These are phyloP conservation scores for Gryllus bimaculatus DNA, from an alignment of 1,140 invertebrate genomes.

Conservation along the genomic window DNA sequence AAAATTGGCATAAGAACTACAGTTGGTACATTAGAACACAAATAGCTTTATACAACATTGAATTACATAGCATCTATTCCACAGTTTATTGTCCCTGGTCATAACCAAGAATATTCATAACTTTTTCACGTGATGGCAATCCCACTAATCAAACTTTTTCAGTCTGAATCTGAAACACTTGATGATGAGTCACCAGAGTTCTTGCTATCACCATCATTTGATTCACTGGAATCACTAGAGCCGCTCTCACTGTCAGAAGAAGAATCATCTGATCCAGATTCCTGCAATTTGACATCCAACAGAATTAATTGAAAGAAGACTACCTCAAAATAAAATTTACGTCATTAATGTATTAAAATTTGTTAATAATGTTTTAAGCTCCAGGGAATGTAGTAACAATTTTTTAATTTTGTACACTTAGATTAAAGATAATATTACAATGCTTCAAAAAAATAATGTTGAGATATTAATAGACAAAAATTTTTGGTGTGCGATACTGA, in stretches of 20 bases:
- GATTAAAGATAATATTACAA: too few species aligned
- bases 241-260: constrained; percentile 20
- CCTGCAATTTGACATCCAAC: background rate
- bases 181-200: constrained; percentile 16
- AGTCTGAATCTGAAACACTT: constrained; percentile 20
- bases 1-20: background rate
- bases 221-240: constrained; percentile 14
- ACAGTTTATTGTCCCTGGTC: background rate
- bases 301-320: too few species aligned
- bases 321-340: too few species aligned
- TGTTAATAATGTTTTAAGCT: too few species aligned
- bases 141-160: background rate
- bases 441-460: too few species aligned
- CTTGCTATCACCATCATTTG: constrained; percentile 6
- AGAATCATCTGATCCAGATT: constrained; percentile 13
- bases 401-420: too few species aligned
- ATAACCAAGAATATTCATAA: constrained; percentile 44
- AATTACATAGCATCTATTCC: background rate
- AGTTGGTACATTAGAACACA: background rate
- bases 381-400: too few species aligned
- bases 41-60: background rate
- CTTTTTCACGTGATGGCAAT: constrained; percentile 61
- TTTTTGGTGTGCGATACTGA: too few species aligned
- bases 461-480: too few species aligned
- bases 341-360: too few species aligned